Base-by-base conservation (phyloP, 2,797 vertebrate genomes). In the Scleropages formosus region DNA sequence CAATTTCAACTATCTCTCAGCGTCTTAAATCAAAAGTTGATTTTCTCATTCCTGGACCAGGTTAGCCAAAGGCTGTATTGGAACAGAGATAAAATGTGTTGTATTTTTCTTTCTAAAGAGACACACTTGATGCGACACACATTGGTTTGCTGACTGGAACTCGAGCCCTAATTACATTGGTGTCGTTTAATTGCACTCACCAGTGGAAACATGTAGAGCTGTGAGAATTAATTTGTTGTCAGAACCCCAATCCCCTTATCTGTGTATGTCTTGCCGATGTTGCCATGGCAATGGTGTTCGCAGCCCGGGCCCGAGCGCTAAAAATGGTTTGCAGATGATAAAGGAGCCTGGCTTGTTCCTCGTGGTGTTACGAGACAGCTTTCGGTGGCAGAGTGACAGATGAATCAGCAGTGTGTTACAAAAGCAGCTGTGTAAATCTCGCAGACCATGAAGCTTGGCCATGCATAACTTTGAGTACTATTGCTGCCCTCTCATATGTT, bases 221-320 rank as follows among this genome's bases (percentile, higher is more conserved):
- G 3, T 16, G 75, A 71, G 87, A 87, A 91, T 91, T 91, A 86
- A 90, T 91, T 90, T 89, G 82, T 89, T 91, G 88, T 89, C 89
- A 88, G 87, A 90, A 84, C 87, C 87, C 85, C 91, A 90, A 94
- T 93, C 88, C 85, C 80, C 89, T 90, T 86, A 85, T 91, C 92
- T 90, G 91, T 92, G 90, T 91, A 88, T 90, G 87, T 89, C 89
- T 89, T 81, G 76, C 85, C 88, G 84, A 87, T 79, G 94, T 96
- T 95, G 90, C 95, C 93, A 96, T 96, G 91, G 94, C 90, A 94
- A 97, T 93, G 27, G 47, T 70, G 87, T 93, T 96, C 95, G 93
- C 92, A 88, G 88, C 88, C 92, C 90, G 87, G 84, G 53, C 31
- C 87, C 82, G 82, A 87, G 86, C 91, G 91, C 89, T 90, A 91